A percentile compares a stretch with the other conserved stretches of the same genome.
Evolutionary conservation across 1,140 invertebrate genomes (phyloP).

Genomic region (Vanessa atalanta): DNA sequence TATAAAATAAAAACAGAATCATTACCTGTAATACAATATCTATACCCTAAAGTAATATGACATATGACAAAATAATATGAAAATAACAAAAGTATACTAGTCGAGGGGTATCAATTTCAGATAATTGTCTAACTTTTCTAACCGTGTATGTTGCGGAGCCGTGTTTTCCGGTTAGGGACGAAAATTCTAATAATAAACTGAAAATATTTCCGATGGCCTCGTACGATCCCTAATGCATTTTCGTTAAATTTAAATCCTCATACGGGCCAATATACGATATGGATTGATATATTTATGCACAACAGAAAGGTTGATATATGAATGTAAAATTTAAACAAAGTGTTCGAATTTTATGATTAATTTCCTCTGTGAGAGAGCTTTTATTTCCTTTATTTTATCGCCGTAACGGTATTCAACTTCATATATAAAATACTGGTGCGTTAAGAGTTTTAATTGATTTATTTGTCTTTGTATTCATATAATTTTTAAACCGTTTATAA

Average conservation of each 20-base stretch:
- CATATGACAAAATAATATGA: too few relatives aligned
- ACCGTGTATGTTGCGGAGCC: too few relatives aligned
- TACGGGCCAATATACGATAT: neutral
- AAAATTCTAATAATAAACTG: slow-evolving; percentile 6
- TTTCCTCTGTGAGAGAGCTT: slow-evolving; percentile 21
- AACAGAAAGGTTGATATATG: slow-evolving; percentile 5
- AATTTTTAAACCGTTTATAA: too few relatives aligned
- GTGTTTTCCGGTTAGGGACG: too few relatives aligned
- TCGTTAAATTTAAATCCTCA: neutral
- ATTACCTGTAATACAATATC: too few relatives aligned
- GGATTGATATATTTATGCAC: neutral
- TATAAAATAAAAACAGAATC: too few relatives aligned
- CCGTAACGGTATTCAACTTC: neutral
- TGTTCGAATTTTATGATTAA: slow-evolving; percentile 17
- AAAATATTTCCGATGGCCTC: slow-evolving; percentile 6
- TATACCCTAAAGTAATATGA: too few relatives aligned
- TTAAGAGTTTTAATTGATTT: too few relatives aligned
- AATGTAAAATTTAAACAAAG: slow-evolving; percentile 18
- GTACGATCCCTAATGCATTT: slow-evolving; percentile 1
- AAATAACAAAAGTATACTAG: too few relatives aligned
- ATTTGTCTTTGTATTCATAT: too few relatives aligned
- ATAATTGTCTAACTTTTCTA: too few relatives aligned
- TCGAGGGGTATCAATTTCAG: too few relatives aligned
- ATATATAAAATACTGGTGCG: neutral
- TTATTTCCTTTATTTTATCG: slow-evolving; percentile 15